Percentiles rank a stretch among this genome's conserved stretches.
Conservation (phyloP, 1,140 invertebrate species). For the Drosophila albomicans region DNA sequence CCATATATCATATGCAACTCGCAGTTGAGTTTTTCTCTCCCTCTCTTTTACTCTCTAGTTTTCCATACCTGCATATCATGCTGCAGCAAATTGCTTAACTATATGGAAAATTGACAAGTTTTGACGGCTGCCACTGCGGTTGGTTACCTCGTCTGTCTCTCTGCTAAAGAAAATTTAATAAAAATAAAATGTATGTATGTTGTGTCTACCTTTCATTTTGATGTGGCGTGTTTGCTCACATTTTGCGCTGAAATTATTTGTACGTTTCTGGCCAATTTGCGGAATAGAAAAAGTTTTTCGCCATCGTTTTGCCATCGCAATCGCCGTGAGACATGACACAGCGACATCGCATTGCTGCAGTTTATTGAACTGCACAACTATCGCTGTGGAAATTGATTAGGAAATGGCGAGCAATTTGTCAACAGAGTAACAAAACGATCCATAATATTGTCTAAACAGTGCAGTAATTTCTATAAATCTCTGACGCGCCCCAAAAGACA, state of each 20-base stretch:
- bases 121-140: slow-evolving; percentile 76
- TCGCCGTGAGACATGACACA: slow-evolving; percentile 36
- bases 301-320: slow-evolving; percentile 20
- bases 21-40: slow-evolving; percentile 40
- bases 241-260: slow-evolving; percentile 64
- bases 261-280: slow-evolving; percentile 71
- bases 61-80: slow-evolving; percentile 56
- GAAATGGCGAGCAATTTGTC: slow-evolving; percentile 60
- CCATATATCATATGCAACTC: slow-evolving; percentile 73
- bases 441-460: slow-evolving; percentile 56
- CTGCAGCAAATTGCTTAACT: slow-evolving; percentile 76
- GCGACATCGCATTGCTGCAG: slow-evolving; percentile 4
- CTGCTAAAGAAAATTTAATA: slow-evolving; percentile 57
- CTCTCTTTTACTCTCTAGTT: not conserved
- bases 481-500: not conserved
- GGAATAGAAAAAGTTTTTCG: slow-evolving; percentile 74
- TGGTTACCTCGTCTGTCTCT: slow-evolving; percentile 36
- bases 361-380: slow-evolving; percentile 47
- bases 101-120: slow-evolving; percentile 82
- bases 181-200: slow-evolving; percentile 37
- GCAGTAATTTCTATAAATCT: slow-evolving; percentile 42
- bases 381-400: slow-evolving; percentile 62
- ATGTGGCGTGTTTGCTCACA: slow-evolving; percentile 64
- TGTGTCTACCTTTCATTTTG: slow-evolving; percentile 45
- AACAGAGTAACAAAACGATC: slow-evolving; percentile 23